Evolutionary conservation across 2,888 invertebrate species (phyloP).

Genomic region (Polymixis flavicincta): DNA sequence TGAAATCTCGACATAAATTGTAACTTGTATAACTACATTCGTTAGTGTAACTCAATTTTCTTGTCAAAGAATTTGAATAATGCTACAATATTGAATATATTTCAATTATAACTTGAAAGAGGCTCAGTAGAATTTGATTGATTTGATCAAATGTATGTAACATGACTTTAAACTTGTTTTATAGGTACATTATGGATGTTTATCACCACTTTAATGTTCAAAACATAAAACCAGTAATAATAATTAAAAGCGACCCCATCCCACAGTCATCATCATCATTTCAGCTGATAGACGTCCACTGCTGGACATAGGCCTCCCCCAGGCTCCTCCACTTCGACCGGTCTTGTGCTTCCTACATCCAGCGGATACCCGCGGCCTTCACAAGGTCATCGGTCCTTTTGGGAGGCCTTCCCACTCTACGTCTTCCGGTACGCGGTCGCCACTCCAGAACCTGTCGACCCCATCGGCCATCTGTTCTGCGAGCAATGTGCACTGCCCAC

Average conservation of each 20-base stretch:
- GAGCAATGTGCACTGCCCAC: too few species aligned
- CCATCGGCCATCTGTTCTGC: too few species aligned
- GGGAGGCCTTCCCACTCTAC: too few species aligned
- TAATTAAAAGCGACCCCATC: conserved; percentile 5
- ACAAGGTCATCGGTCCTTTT: too few species aligned
- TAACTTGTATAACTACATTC: conserved; percentile 17
- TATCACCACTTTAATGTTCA: background rate
- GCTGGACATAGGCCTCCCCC: too few species aligned
- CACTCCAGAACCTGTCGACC: too few species aligned
- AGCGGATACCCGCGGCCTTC: too few species aligned
- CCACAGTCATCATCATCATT: too few species aligned
- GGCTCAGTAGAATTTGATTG: conserved; percentile 29
- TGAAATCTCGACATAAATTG: conserved; percentile 4
- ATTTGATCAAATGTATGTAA: conserved; percentile 7
- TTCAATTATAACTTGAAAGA: conserved; percentile 19
- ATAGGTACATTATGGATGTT: background rate
- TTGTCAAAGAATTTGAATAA: conserved; percentile 36
- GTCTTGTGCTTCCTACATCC: too few species aligned
- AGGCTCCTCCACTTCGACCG: too few species aligned
- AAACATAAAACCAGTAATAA: background rate
- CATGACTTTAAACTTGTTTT: background rate
- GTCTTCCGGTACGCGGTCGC: too few species aligned
- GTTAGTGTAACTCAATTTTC: conserved; percentile 25
- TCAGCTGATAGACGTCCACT: too few species aligned
- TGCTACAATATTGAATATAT: conserved; percentile 8